Conservation (phyloP, 35 echinoderm and acorn worm genomes). For the Anneissia japonica region DNA sequence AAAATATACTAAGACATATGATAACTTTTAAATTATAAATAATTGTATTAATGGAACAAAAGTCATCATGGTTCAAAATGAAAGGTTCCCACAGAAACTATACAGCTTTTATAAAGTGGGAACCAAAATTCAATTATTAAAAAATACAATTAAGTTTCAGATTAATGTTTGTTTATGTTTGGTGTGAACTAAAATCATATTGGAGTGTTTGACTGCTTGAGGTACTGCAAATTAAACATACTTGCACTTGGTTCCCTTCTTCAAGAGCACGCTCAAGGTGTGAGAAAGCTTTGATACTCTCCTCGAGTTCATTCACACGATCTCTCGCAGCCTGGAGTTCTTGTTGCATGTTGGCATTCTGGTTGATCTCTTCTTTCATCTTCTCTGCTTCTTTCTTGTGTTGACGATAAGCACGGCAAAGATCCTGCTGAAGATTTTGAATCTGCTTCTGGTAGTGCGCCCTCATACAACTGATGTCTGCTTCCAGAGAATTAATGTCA, state of each 20-base stretch:
- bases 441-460: not conserved
- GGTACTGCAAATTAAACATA: not conserved
- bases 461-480: not conserved
- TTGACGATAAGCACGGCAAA: not conserved
- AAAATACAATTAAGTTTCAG: no score
- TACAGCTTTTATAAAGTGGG: no score
- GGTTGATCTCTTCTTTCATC: not conserved
- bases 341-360: not conserved
- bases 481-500: not conserved
- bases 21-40: no score
- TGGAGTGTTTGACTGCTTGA: no score
- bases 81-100: no score
- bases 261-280: not conserved
- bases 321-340: not conserved
- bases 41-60: no score
- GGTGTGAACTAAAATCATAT: no score
- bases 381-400: not conserved
- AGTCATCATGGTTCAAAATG: no score
- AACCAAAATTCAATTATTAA: no score
- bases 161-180: no score
- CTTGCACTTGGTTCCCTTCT: not conserved
- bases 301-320: not conserved
- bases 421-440: not conserved
- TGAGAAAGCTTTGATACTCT: not conserved
- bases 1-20: no score